These are phyloP conservation scores for Phataginus tricuspis DNA, from an alignment of 2,797 vertebrate species.

Conservation along the genomic window DNA sequence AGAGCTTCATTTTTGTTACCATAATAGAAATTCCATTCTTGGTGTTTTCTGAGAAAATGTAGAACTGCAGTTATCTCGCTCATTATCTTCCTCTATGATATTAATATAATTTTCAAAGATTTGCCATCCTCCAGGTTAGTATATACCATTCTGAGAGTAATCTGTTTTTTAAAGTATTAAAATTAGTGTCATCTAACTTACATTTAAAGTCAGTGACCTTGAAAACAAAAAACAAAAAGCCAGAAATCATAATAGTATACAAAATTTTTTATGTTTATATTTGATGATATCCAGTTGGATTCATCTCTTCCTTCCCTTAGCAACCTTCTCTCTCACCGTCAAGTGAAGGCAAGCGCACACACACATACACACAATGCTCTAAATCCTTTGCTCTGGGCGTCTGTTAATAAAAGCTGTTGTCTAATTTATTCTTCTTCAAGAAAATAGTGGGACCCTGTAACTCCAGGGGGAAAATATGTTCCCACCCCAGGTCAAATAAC, in stretches of 20 bases:
- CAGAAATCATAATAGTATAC: neutral
- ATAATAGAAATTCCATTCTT: neutral
- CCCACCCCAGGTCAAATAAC: too few relatives aligned
- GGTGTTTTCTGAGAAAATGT: neutral
- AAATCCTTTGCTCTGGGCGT: neutral
- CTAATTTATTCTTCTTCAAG: neutral
- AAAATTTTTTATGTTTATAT: conserved; percentile 36
- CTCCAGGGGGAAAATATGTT: too few relatives aligned
- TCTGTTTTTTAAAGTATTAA: conserved; percentile 21
- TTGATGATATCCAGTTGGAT: neutral
- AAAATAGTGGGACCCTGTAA: neutral
- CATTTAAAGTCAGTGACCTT: conserved; percentile 1
- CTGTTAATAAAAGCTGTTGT: neutral
- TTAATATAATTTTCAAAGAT: neutral
- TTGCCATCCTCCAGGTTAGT: neutral
- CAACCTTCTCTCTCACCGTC: neutral
- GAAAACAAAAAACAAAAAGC: conserved; percentile 1
- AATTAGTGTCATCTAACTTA: neutral
- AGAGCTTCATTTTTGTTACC: neutral
- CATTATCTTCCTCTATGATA: neutral
- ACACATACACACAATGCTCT: neutral
- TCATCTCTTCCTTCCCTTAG: neutral
- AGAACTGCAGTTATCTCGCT: neutral
- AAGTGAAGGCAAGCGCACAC: neutral
- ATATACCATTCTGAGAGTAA: neutral